Evolutionary conservation across 2,113 vertebrate species (phyloP).

Genomic region (Danionella cerebrum): DNA sequence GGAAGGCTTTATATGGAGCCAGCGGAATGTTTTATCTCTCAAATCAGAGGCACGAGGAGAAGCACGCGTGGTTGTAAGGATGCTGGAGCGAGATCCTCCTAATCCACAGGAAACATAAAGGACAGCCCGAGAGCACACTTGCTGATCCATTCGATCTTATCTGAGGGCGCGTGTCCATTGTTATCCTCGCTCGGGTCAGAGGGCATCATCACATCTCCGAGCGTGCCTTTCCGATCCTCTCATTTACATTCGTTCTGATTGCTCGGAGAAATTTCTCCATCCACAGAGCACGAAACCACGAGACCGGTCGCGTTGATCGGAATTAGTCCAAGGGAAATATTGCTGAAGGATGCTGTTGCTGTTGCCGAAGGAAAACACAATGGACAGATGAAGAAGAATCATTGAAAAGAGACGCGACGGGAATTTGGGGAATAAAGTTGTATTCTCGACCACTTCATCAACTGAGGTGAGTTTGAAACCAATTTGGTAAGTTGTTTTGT

Average conservation of each 20-base stretch:
- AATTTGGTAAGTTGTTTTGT: background rate
- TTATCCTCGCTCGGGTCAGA: slow-evolving; percentile 48
- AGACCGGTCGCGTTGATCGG: background rate
- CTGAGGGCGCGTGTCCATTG: slow-evolving; percentile 58
- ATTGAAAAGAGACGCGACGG: background rate
- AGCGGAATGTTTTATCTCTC: slow-evolving; percentile 16
- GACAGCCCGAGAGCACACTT: slow-evolving; percentile 30
- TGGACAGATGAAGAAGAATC: slow-evolving; percentile 2
- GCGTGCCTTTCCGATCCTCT: slow-evolving; percentile 6
- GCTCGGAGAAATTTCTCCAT: background rate
- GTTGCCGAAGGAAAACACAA: background rate
- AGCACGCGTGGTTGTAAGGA: slow-evolving; percentile 4
- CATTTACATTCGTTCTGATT: background rate
- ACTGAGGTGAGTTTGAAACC: slow-evolving; percentile 3
- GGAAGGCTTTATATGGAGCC: slow-evolving; percentile 15
- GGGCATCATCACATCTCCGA: slow-evolving; percentile 36
- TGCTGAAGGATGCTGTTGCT: background rate
- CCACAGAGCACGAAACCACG: background rate
- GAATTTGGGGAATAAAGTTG: background rate
- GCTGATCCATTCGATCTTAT: slow-evolving; percentile 26
- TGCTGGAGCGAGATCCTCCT: slow-evolving; percentile 7
- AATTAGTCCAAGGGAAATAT: slow-evolving; percentile 1
- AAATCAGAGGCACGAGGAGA: slow-evolving; percentile 14
- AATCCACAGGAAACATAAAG: slow-evolving; percentile 19
- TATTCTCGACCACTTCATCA: background rate